Base-by-base conservation (phyloP, 2,888 invertebrate species). In the Caradrina clavipalpis region DNA sequence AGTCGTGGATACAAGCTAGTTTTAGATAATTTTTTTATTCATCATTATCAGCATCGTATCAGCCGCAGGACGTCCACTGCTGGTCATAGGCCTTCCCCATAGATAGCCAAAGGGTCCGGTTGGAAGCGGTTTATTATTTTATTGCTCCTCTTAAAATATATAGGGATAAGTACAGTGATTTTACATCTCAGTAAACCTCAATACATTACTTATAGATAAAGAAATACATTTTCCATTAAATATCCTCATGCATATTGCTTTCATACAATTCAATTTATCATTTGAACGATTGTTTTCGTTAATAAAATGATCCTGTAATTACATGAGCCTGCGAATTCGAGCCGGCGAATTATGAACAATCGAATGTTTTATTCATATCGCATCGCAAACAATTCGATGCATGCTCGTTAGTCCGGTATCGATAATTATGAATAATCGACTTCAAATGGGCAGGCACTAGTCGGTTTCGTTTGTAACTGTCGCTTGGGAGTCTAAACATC, bases 341-440 rank as follows among this genome's bases (percentile, higher is more conserved):
- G 59, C 56, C 51, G 71, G 64, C 65, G 73, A 73, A 72, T 71
- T 74, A 75, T 71, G 65, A 78, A 82, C 80, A 84, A 86, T 80
- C 65, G 79, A 57, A 87, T 88, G 81, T 81, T 82, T 85, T 85
- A 87, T 88, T 87, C 86, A 85, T 84, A 61, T 68, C 64, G n/a
- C 60, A 80, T 64, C 19, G 75, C 78, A 74, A 79, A 84, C 75
- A 78, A 66, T 82, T 81, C 73, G 74, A 74, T 81, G 73, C 73
- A 75, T 73, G 78, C 69, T 87, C 82, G 78, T 85, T 84, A 83
- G 70, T 64, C 21, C n/a, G 50, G 63, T 69, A 70, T 68, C 64
- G 67, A 75, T 78, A 79, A 65, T 75, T 73, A 80, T 80, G 73
- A 82, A 76, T 81, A 76, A 87, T 85, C 78, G 71, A 73, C 19